These are phyloP conservation scores for Heteromormyrus szaboi DNA, from an alignment of 2,797 vertebrate genomes.

Conservation along the genomic window DNA sequence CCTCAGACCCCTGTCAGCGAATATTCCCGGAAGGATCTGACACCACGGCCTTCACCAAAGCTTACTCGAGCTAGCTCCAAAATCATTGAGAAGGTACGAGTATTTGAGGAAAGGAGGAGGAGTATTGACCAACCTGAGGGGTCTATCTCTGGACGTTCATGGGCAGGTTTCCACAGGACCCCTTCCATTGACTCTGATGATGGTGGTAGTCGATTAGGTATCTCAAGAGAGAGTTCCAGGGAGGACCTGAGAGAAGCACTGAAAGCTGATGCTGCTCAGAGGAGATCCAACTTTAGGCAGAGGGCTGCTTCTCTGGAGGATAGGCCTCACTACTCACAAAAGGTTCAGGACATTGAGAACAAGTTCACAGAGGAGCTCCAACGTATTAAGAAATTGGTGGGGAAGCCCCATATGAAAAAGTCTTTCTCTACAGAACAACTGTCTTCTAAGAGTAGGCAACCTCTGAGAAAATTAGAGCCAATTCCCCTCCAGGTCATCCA, in stretches of 20 bases:
- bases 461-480: constrained; percentile 59
- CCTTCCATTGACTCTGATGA: constrained; percentile 83
- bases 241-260: constrained; percentile 74
- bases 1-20: constrained; percentile 85
- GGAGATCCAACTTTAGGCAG: constrained; percentile 78
- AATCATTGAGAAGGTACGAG: constrained; percentile 86
- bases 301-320: constrained; percentile 89
- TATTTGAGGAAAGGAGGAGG: constrained; percentile 79
- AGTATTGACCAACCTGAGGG: constrained; percentile 86
- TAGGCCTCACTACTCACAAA: constrained; percentile 75
- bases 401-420: constrained; percentile 87
- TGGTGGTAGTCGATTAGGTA: constrained; percentile 64
- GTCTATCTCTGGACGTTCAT: constrained; percentile 70
- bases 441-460: constrained; percentile 58
- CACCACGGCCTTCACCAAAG: constrained; percentile 79
- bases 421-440: constrained; percentile 77
- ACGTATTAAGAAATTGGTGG: constrained; percentile 85
- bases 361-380: constrained; percentile 89
- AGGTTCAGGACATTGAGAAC: constrained; percentile 84
- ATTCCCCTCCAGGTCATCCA: constrained; percentile 70
- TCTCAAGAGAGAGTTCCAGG: constrained; percentile 75
- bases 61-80: constrained; percentile 82
- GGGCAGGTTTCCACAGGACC: constrained; percentile 81
- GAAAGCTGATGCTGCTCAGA: constrained; percentile 72
- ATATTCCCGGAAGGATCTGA: constrained; percentile 72